Evolutionary conservation across 2,113 vertebrate species (phyloP), one percentile per base, ranked within the genome.

Genomic region (Notarius quadriscutis): DNA sequence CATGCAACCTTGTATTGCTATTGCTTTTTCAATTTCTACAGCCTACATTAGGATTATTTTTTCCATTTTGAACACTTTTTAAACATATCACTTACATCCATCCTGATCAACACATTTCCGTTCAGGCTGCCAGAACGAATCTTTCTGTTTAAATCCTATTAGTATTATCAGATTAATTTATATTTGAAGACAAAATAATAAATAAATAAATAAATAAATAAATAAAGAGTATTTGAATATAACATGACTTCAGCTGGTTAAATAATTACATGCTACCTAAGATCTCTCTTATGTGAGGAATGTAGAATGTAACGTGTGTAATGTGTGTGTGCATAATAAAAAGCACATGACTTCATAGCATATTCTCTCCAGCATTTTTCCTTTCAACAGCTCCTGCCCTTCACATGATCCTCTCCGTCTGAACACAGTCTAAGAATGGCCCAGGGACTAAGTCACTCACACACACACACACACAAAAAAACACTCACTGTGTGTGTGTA

Each of bases 291-390:
- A 87, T 86, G 86, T 88, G 84, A 72, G 60, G 87, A 84, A 89
- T 91, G 88, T 81, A 18, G 87, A 48, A 65, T 84, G 81, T 84
- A 84, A 58, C 8, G 58, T 75, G n/a, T 88, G 78, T 84, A 75
- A 62, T 51, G 65, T 60, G 55, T 60, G 55, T 51, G 69, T 30
- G 80, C 20, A 81, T 72, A 89, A 91, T 88, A 88, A 77, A 91
- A 88, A 89, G 84, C 90, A 88, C 88, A 89, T 91, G 90, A 87
- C 87, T 89, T 84, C 74, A 79, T 86, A 51, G 65, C 60, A 75
- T 81, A 87, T 81, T 84, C 82, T 85, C 78, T 63, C 75, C 72
- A 89, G 84, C 84, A 83, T 65, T 83, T 86, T 84, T 84, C 81
- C 86, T 88, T 81, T 82, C 77, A 48, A 72, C 86, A 84, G 81